Evolutionary conservation across 1,140 invertebrate genomes (phyloP).

Genomic region (Cecropterus lyciades): DNA sequence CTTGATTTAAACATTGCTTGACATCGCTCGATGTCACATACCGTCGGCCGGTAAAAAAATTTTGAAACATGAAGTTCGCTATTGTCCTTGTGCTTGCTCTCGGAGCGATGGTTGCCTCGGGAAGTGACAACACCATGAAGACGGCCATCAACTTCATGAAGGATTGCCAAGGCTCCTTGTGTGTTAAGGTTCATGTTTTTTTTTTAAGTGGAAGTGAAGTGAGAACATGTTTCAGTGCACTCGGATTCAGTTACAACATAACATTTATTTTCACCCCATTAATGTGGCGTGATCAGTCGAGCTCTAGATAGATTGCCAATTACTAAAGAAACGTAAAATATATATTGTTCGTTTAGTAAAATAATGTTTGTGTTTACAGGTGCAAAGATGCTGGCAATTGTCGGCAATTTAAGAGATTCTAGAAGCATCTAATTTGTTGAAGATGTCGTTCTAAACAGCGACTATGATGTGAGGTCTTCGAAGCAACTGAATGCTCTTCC

Average conservation of each 20-base stretch:
- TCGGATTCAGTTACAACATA: conserved; percentile 41
- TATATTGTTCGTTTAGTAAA: conserved; percentile 12
- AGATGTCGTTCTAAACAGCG: conserved; percentile 66
- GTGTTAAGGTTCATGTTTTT: conserved; percentile 79
- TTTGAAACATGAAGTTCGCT: conserved; percentile 70
- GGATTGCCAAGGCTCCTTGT: conserved; percentile 70
- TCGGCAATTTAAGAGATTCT: conserved; percentile 67
- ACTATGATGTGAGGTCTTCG: conserved; percentile 53
- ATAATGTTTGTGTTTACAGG: conserved; percentile 60
- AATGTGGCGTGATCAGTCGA: conserved; percentile 7
- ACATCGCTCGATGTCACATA: conserved; percentile 73
- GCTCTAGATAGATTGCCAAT: conserved; percentile 13
- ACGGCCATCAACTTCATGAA: conserved; percentile 70
- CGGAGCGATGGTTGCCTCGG: conserved; percentile 54
- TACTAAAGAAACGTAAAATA: too few species aligned
- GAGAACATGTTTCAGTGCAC: conserved; percentile 52
- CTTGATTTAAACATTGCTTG: conserved; percentile 75
- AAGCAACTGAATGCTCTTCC: conserved; percentile 69
- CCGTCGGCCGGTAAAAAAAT: conserved; percentile 44
- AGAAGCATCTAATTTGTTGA: conserved; percentile 67
- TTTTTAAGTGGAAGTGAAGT: conserved; percentile 76
- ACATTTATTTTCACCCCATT: conserved; percentile 40
- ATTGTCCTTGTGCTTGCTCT: conserved; percentile 55
- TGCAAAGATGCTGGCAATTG: conserved; percentile 73
- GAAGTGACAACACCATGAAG: conserved; percentile 69